phyloP scores from a whole-genome alignment of 2,888 invertebrate species.

The Synergus laeviventris region DNA sequence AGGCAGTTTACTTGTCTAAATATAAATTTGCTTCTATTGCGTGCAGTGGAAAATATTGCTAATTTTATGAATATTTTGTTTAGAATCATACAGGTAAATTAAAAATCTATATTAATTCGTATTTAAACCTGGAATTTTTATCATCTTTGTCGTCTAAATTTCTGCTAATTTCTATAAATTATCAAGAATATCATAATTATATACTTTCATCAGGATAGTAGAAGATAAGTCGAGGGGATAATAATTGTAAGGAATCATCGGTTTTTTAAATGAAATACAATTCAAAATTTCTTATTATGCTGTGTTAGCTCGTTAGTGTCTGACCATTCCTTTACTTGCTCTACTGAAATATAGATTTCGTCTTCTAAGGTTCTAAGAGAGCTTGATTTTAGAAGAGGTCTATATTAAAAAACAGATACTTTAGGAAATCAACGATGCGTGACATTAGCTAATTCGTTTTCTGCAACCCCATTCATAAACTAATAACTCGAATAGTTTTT shows the following conservation, averaged over 20 bases:
- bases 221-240: neutral
- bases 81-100: no score
- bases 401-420: no score
- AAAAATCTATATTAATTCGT: neutral
- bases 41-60: neutral
- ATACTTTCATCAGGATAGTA: neutral
- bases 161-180: neutral
- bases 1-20: constrained; percentile 44
- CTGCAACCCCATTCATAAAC: neutral
- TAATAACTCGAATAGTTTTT: neutral
- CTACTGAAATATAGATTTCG: no score
- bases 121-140: neutral
- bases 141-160: neutral
- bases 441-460: neutral
- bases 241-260: neutral
- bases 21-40: neutral
- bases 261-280: no score
- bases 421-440: neutral
- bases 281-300: no score
- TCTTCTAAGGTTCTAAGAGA: no score
- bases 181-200: neutral
- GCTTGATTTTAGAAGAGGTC: no score
- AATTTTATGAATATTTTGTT: no score
- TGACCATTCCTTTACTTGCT: no score
- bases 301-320: no score